These are phyloP conservation scores for Drosophila mettleri DNA, from an alignment of 2,888 invertebrate species.

Conservation along the genomic window DNA sequence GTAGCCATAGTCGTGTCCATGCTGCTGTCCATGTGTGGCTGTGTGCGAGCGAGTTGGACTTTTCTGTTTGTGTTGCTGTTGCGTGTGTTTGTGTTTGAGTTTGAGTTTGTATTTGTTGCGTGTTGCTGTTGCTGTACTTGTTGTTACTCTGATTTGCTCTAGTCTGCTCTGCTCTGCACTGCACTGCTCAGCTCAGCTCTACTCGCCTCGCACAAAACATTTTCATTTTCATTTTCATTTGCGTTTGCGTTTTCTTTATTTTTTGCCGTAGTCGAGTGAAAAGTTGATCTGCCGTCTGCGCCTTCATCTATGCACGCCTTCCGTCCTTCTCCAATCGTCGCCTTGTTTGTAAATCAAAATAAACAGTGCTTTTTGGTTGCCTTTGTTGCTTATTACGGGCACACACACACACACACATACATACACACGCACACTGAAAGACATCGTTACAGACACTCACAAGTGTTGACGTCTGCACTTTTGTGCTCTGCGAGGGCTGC, in stretches of 20 bases:
- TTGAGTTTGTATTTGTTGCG: conserved; percentile 45
- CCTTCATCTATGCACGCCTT: conserved; percentile 13
- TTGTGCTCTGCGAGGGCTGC: conserved; percentile 36
- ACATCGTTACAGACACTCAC: conserved; percentile 8
- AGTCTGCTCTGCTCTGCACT: conserved; percentile 2
- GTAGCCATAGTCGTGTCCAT: too few species aligned
- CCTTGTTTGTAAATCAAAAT: conserved; percentile 69
- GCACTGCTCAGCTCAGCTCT: neutral
- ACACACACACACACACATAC: conserved; percentile 11
- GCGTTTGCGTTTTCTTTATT: conserved; percentile 10
- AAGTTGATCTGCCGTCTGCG: conserved; percentile 57
- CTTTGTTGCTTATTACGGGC: conserved; percentile 64
- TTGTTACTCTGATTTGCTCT: neutral
- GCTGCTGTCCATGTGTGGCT: conserved; percentile 30
- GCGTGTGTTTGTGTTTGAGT: conserved; percentile 15
- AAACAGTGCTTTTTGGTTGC: conserved; percentile 75
- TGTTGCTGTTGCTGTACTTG: conserved; percentile 2
- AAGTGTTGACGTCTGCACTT: conserved; percentile 75
- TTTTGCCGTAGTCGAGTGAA: conserved; percentile 58
- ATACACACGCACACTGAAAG: conserved; percentile 18
- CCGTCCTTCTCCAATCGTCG: conserved; percentile 29
- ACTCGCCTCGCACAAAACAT: conserved; percentile 41
- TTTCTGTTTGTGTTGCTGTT: conserved; percentile 40
- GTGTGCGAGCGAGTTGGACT: conserved; percentile 14
- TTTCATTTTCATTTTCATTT: conserved; percentile 31